These are phyloP conservation scores for Diadophis punctatus DNA, from an alignment of 2,113 vertebrate species.

Conservation along the genomic window DNA sequence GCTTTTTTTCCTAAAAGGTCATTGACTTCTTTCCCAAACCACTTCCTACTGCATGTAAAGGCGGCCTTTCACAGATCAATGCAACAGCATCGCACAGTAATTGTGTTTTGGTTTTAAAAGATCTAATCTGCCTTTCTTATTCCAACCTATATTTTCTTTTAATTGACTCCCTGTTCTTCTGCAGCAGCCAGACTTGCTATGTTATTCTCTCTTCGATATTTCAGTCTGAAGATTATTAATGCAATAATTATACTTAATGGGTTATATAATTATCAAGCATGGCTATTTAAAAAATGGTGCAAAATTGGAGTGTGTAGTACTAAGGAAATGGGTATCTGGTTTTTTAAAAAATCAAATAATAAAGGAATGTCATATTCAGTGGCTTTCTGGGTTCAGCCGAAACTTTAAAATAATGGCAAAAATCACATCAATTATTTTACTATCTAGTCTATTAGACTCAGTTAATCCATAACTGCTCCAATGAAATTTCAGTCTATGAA, in stretches of 20 bases:
- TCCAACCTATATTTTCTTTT: slow-evolving; percentile 2
- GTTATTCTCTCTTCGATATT: slow-evolving; percentile 26
- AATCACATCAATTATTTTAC: not conserved
- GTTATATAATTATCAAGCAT: slow-evolving; percentile 53
- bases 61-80: not conserved
- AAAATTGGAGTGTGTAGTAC: slow-evolving; percentile 40
- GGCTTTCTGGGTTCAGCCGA: not conserved
- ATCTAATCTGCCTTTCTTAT: not conserved
- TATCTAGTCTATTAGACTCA: not conserved
- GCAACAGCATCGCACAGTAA: not conserved
- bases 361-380: not conserved
- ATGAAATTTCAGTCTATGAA: not conserved
- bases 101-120: not conserved
- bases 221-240: slow-evolving; percentile 51
- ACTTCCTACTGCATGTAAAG: not conserved
- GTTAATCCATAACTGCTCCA: not conserved
- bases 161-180: not conserved
- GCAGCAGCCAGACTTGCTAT: slow-evolving; percentile 18
- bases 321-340: slow-evolving; percentile 5
- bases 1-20: slow-evolving; percentile 2
- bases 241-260: slow-evolving; percentile 59
- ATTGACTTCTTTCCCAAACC: not conserved
- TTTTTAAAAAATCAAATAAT: not conserved
- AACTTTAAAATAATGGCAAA: not conserved
- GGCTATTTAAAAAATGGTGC: slow-evolving; percentile 47